Evolutionary conservation across 2,888 invertebrate genomes (phyloP).

Genomic region (Melieria omissa): DNA sequence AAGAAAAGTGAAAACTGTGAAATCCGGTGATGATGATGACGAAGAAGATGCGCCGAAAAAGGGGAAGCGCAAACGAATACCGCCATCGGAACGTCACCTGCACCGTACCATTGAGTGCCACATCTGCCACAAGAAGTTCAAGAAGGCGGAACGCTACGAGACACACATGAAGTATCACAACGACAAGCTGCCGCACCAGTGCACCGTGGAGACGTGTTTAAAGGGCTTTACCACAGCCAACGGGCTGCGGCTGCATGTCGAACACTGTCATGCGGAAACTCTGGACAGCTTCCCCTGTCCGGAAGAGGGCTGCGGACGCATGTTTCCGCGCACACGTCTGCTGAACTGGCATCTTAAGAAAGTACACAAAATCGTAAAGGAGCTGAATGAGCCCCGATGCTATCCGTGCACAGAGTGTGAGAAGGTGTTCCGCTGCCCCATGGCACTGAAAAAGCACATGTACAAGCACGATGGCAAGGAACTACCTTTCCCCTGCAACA

Average conservation of each 20-base stretch:
- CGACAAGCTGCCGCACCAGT: conserved; percentile 61
- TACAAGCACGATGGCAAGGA: conserved; percentile 63
- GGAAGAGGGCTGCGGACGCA: conserved; percentile 58
- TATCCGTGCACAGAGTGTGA: conserved; percentile 63
- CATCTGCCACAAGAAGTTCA: conserved; percentile 61
- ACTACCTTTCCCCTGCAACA: conserved; percentile 61
- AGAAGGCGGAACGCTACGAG: conserved; percentile 58
- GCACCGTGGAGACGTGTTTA: conserved; percentile 57
- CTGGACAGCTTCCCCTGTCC: conserved; percentile 57
- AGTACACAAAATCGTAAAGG: conserved; percentile 54
- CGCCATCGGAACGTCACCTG: conserved; percentile 50
- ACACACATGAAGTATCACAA: conserved; percentile 63
- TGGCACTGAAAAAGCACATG: conserved; percentile 63
- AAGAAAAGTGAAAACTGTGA: conserved; percentile 55
- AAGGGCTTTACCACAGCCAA: conserved; percentile 61
- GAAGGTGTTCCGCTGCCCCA: conserved; percentile 62
- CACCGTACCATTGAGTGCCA: conserved; percentile 61
- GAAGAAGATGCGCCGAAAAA: conserved; percentile 47
- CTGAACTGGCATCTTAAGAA: conserved; percentile 58
- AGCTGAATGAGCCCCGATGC: conserved; percentile 54
- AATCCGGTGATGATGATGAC: conserved; percentile 52
- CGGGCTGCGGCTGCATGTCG: conserved; percentile 58
- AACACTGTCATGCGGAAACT: conserved; percentile 60
- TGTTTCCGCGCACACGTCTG: conserved; percentile 59
- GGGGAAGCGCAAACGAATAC: conserved; percentile 53